A percentile compares a stretch with the other conserved stretches of the same genome.
phyloP scores from a whole-genome alignment of 2,888 invertebrate genomes.

The Argyresthia albistria region DNA sequence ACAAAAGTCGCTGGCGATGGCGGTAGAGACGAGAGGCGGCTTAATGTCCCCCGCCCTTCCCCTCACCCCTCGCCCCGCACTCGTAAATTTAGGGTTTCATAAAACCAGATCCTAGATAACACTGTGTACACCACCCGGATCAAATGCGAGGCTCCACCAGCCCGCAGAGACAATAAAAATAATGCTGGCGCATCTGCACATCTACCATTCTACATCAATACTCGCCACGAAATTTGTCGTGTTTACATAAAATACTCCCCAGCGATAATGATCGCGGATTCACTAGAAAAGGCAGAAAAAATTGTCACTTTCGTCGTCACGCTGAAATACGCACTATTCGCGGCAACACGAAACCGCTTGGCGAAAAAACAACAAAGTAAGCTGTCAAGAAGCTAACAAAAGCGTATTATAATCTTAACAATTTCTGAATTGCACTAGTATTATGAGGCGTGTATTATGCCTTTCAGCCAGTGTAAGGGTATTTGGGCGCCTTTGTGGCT shows the following conservation, averaged over 20 bases:
- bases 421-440: conserved; percentile 63
- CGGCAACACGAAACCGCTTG: conserved; percentile 42
- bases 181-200: conserved; percentile 66
- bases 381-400: conserved; percentile 63
- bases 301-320: conserved; percentile 38
- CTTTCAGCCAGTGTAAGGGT: conserved; percentile 60
- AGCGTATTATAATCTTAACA: conserved; percentile 69
- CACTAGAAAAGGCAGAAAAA: conserved; percentile 41
- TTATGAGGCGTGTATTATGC: conserved; percentile 69
- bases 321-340: conserved; percentile 26
- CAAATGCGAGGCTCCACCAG: conserved; percentile 59
- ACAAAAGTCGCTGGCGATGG: conserved; percentile 68
- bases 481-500: conserved; percentile 69
- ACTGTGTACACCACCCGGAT: conserved; percentile 65
- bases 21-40: conserved; percentile 52
- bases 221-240: conserved; percentile 55
- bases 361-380: conserved; percentile 39
- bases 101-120: conserved; percentile 72
- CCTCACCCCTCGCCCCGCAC: conserved; percentile 60
- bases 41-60: conserved; percentile 56
- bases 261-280: conserved; percentile 58
- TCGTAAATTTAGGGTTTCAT: conserved; percentile 74
- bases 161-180: conserved; percentile 59
- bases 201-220: conserved; percentile 40
- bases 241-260: conserved; percentile 66